Base-by-base conservation (phyloP, 2,113 vertebrate species). In the Pyxicephalus adspersus region DNA sequence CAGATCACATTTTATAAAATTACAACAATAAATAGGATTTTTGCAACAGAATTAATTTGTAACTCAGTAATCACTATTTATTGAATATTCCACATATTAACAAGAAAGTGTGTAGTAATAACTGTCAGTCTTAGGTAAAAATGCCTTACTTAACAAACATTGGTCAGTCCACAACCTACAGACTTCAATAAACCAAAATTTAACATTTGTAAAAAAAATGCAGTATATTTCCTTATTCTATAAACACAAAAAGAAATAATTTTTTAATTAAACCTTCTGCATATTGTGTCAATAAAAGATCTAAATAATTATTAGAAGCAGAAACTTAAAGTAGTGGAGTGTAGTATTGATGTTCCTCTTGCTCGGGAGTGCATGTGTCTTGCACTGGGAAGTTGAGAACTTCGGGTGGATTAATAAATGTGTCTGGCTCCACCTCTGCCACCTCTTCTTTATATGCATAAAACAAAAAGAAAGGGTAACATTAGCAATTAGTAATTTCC, bases 311-410 rank as follows among this genome's bases (percentile, higher is more conserved):
- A 18, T 45, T 19, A 3, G 25, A 73, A 29, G 11, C 2, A 20
- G 29, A 38, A 34, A 60, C 19, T 80, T 70, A 80, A 70, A 80
- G 65, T 26, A 80, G 31, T 61, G 77, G 54, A 28, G 77, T 68
- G 52, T 70, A 80, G 34, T 80, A 70, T 16, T 60, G 77, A 67
- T 80, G 65, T 26, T 70, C 65, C 5, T 57, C 54, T 26, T 79
- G 50, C 57, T 50, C 77, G 16, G 54, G 52, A 34, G 31, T 34
- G 31, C 3, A 34, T 34, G 31, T 34, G 3, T 4, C 31, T 22
- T 79, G n/a, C 0, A 68, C 0, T 28, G 64, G 22, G 38, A 80
- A 70, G 22, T 13, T 26, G 28, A 80, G 54, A 28, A 9, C 31
- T 9, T 70, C 77, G 51, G 65, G 22, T 80, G 3, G 31, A 50